Conservation (phyloP, 1,140 invertebrate genomes). For the Aphaenogaster rudis region DNA sequence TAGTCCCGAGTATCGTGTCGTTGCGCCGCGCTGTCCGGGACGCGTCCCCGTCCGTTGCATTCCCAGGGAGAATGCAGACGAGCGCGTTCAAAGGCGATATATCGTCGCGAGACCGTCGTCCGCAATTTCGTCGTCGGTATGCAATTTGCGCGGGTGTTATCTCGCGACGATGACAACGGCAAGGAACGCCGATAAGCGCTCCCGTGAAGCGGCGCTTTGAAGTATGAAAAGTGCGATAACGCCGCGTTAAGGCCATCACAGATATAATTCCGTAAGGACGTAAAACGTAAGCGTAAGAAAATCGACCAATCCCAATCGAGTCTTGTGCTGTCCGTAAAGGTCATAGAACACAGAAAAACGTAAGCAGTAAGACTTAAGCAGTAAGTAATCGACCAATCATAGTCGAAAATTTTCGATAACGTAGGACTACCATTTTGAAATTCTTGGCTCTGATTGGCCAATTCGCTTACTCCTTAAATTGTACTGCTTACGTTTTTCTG, state of each 20-base stretch:
- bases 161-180: slow-evolving; percentile 20
- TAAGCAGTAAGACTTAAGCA: too few relatives aligned
- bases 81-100: slow-evolving; percentile 40
- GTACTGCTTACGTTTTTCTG: too few relatives aligned
- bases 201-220: slow-evolving; percentile 18
- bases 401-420: too few relatives aligned
- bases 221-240: slow-evolving; percentile 31
- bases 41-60: slow-evolving; percentile 10
- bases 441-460: too few relatives aligned
- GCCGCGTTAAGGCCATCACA: neutral
- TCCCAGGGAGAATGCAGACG: slow-evolving; percentile 12
- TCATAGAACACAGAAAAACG: too few relatives aligned
- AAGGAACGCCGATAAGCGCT: slow-evolving; percentile 20
- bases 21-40: neutral
- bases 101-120: neutral
- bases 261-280: too few relatives aligned
- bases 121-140: slow-evolving; percentile 3
- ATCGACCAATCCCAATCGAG: too few relatives aligned
- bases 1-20: slow-evolving; percentile 58
- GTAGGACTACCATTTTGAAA: too few relatives aligned
- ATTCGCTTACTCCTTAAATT: too few relatives aligned
- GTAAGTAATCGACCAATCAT: too few relatives aligned
- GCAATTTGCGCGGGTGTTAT: slow-evolving; percentile 48
- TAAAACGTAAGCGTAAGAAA: too few relatives aligned
- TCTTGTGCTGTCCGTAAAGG: too few relatives aligned